Evolutionary conservation across 2,113 vertebrate genomes (phyloP).

Genomic region (Anhinga rufa): DNA sequence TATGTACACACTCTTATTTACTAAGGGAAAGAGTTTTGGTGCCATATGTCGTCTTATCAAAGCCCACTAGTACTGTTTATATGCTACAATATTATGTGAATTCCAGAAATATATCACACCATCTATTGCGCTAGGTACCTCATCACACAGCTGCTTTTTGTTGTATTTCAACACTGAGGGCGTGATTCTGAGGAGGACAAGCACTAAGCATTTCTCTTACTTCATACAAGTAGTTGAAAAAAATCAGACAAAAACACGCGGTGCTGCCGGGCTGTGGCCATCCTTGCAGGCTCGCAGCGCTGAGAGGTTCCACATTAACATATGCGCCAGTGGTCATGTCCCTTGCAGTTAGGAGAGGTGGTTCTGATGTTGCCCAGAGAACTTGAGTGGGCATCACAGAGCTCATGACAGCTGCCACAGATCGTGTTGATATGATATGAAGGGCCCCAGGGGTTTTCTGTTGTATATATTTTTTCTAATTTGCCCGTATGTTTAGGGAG

Average conservation of each 20-base stretch:
- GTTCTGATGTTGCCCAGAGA: neutral
- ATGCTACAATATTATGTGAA: neutral
- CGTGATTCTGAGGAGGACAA: neutral
- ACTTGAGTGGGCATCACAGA: neutral
- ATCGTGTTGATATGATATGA: neutral
- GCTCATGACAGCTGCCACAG: neutral
- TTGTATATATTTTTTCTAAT: neutral
- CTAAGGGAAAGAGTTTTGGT: constrained; percentile 1
- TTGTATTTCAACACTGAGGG: neutral
- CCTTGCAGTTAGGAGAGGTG: neutral
- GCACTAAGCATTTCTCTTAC: neutral
- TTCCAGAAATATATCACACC: constrained; percentile 7
- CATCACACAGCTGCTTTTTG: constrained; percentile 31
- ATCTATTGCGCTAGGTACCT: constrained; percentile 29
- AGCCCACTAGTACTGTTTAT: neutral
- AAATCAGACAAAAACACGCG: neutral
- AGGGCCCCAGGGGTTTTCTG: neutral
- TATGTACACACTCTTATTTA: neutral
- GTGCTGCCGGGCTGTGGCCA: neutral
- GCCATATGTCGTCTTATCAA: neutral
- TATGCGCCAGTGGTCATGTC: neutral
- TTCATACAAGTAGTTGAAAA: constrained; percentile 15
- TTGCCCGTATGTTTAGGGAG: neutral
- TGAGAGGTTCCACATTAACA: neutral
- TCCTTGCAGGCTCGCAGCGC: neutral